Base-by-base conservation (phyloP, 2,113 vertebrate genomes). In the Prionailurus viverrinus region DNA sequence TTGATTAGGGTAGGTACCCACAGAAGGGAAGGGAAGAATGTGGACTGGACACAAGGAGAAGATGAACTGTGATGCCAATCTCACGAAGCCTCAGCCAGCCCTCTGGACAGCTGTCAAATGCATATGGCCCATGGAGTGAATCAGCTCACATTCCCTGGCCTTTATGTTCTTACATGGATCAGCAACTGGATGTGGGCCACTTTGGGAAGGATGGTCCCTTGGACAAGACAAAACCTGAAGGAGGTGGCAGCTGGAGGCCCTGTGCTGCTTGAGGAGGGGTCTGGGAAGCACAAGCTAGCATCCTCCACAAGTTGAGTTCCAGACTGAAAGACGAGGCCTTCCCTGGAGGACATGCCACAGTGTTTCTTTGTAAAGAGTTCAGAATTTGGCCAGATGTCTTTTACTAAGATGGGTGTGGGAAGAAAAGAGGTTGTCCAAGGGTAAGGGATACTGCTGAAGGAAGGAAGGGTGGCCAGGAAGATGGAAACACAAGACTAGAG, bases 141-240 rank as follows among this genome's bases (percentile, higher is more conserved):
- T 36, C 69, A 78, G 16, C 27, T 27, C 18, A 0, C 48, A 61
- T 61, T 89, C 66, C 31, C 16, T 51, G 25, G 29, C 9, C 11
- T 95, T 95, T 90, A 1, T 68, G 41, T 71, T 65, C 51, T 21
- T 53, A 33, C 1, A 0, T 39, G 33, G 36, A 73, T 73, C n/a
- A 39, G 8, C 85, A 31, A 94, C 2, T 33, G 68, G 39, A 80
- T 36, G 27, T 31, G 58, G 36, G n/a, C 14, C 33, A 31, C 31
- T 80, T 68, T 13, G n/a, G 51, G 15, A 95, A 98, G 88, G 65
- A 48, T 23, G 12, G 41, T 4, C 48, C 36, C 33, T 73, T 86
- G 13, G 19, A 51, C 0, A 8, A 87, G n/a, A 27, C 51, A 71
- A 69, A 58, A 45, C 79, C 48, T 31, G 27, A 79, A 31, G 65